phyloP scores from a whole-genome alignment of 2,888 invertebrate genomes.

The Tenthredo mesomela region DNA sequence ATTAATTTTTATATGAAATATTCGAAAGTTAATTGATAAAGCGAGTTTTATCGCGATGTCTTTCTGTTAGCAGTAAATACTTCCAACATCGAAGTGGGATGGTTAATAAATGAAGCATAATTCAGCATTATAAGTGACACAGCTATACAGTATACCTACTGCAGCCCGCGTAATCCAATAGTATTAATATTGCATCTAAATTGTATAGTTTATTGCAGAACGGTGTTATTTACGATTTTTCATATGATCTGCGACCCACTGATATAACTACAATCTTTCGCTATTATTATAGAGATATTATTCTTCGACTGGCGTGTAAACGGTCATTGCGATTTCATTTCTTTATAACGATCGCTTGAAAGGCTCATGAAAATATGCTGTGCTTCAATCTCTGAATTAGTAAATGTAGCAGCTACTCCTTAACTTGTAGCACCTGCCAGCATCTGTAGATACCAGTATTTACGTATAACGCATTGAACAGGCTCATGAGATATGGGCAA shows the following conservation, averaged over 20 bases:
- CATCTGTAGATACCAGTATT: neutral
- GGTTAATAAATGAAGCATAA: neutral
- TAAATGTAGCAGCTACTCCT: neutral
- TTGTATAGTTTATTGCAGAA: constrained; percentile 16
- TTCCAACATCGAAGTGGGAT: neutral
- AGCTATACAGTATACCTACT: neutral
- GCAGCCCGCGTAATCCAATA: too few relatives aligned
- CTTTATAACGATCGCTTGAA: neutral
- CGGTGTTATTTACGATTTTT: neutral
- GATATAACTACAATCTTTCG: neutral
- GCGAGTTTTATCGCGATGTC: neutral
- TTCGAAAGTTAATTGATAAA: constrained; percentile 5
- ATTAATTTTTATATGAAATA: neutral
- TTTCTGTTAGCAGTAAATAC: neutral
- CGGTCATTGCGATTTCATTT: neutral
- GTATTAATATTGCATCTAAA: too few relatives aligned
- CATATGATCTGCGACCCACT: neutral
- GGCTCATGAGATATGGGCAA: neutral
- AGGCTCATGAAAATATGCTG: neutral
- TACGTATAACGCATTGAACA: constrained; percentile 25
- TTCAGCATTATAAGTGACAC: neutral
- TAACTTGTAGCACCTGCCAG: constrained; percentile 1
- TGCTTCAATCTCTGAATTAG: neutral
- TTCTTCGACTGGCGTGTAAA: neutral
- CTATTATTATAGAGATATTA: neutral